These are phyloP conservation scores for Octonoba sinensis DNA, from an alignment of 2,888 invertebrate species.

Conservation along the genomic window DNA sequence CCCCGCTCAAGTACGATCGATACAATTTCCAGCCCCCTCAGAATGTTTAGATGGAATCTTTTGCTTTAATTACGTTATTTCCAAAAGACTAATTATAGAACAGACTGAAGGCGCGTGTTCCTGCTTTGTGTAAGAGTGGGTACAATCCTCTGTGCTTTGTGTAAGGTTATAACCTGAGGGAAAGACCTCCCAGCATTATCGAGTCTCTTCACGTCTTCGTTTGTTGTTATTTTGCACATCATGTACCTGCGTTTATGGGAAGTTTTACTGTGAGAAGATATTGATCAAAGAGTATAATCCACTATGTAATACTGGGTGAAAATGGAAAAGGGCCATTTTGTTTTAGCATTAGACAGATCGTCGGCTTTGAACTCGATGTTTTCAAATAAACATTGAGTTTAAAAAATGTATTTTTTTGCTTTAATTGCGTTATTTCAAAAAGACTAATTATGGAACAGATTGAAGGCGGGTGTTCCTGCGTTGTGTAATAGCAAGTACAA, in stretches of 20 bases:
- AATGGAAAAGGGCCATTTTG: no score
- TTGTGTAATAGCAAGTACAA: background rate
- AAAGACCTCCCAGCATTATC: no score
- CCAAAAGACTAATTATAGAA: conserved; percentile 24
- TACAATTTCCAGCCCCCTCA: background rate
- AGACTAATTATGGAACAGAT: conserved; percentile 28
- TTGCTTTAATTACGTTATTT: conserved; percentile 27
- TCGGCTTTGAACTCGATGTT: no score
- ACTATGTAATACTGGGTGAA: no score
- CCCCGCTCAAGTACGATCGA: conserved; percentile 3
- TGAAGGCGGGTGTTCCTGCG: conserved; percentile 3
- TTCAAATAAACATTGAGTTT: no score
- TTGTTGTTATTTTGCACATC: no score
- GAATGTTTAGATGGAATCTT: conserved; percentile 20
- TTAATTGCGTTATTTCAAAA: conserved; percentile 24
- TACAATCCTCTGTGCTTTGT: background rate
- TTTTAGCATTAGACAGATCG: no score
- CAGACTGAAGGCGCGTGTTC: conserved; percentile 14
- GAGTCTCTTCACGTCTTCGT: no score
- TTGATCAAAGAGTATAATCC: no score
- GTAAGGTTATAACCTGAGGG: no score
- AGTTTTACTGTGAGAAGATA: no score
- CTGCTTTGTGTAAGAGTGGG: background rate
- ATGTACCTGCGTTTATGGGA: no score
- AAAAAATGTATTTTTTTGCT: conserved; percentile 16